Evolutionary conservation across 1,140 invertebrate species (phyloP).

Genomic region (Papilio dardanus): DNA sequence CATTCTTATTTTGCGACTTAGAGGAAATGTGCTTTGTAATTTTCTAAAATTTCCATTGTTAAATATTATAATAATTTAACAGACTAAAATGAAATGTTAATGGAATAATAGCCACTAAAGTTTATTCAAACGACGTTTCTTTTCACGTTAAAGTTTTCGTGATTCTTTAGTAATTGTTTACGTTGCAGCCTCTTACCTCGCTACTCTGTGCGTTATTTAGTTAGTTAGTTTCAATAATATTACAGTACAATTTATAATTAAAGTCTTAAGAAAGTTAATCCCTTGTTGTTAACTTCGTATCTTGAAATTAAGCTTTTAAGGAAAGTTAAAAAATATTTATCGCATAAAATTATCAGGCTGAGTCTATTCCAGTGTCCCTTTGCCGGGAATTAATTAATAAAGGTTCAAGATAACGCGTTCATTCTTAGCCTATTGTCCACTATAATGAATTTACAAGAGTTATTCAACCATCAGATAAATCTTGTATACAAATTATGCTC

Average conservation of each 20-base stretch:
- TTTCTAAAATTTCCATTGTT: neutral
- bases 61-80: neutral
- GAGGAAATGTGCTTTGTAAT: neutral
- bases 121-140: too few species aligned
- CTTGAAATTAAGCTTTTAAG: neutral
- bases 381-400: conserved; percentile 39
- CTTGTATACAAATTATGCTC: conserved; percentile 6
- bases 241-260: neutral
- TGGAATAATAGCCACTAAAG: neutral
- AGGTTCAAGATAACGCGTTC: conserved; percentile 26
- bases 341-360: conserved; percentile 30
- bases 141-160: too few species aligned
- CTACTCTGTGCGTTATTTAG: too few species aligned
- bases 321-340: conserved; percentile 29
- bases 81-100: neutral
- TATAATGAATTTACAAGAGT: conserved; percentile 19
- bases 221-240: too few species aligned
- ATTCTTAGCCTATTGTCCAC: conserved; percentile 5
- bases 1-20: neutral
- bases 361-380: conserved; percentile 31
- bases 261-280: neutral
- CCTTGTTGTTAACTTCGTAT: neutral
- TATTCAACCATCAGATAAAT: conserved; percentile 12
- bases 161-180: too few species aligned
- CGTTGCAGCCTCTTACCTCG: too few species aligned